phyloP scores from a whole-genome alignment of 1,140 invertebrate species.

The Kradibia gibbosae region DNA sequence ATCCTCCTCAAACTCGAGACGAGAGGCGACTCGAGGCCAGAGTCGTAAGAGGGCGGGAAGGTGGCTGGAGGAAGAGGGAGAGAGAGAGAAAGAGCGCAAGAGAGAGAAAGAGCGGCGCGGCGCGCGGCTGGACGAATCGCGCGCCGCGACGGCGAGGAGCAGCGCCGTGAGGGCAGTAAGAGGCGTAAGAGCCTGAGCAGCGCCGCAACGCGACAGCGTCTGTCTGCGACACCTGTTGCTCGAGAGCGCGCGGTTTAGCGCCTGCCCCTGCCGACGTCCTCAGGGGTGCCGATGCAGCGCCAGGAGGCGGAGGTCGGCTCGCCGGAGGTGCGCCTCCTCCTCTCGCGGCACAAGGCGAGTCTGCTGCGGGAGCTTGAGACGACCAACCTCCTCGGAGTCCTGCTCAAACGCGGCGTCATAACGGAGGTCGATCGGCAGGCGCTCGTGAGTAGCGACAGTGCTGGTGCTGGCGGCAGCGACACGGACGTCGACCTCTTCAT shows the following conservation, averaged over 20 bases:
- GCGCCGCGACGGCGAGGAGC: neutral
- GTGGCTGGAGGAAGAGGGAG: too few species aligned
- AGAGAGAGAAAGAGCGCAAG: too few species aligned
- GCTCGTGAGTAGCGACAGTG: slow-evolving; percentile 54
- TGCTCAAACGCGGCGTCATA: slow-evolving; percentile 67
- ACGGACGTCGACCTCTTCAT: slow-evolving; percentile 70
- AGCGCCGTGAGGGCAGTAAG: neutral
- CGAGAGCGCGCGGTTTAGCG: neutral
- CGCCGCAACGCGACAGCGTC: slow-evolving; percentile 1
- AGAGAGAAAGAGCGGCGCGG: too few species aligned
- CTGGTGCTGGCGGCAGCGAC: slow-evolving; percentile 30
- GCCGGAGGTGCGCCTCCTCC: slow-evolving; percentile 61
- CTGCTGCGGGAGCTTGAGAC: slow-evolving; percentile 62
- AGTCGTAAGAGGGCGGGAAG: too few species aligned
- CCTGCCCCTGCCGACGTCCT: neutral
- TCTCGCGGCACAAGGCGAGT: slow-evolving; percentile 65
- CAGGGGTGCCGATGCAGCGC: slow-evolving; percentile 22
- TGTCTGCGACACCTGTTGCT: slow-evolving; percentile 35
- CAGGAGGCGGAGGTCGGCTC: slow-evolving; percentile 55
- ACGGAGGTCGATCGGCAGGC: slow-evolving; percentile 64
- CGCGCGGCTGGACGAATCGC: neutral
- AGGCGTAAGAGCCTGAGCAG: slow-evolving; percentile 1
- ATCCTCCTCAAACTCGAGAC: too few species aligned
- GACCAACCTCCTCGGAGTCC: slow-evolving; percentile 62
- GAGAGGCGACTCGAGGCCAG: too few species aligned